Conservation (phyloP, 2,797 vertebrate genomes). For the Schizopygopsis pylzovi region DNA sequence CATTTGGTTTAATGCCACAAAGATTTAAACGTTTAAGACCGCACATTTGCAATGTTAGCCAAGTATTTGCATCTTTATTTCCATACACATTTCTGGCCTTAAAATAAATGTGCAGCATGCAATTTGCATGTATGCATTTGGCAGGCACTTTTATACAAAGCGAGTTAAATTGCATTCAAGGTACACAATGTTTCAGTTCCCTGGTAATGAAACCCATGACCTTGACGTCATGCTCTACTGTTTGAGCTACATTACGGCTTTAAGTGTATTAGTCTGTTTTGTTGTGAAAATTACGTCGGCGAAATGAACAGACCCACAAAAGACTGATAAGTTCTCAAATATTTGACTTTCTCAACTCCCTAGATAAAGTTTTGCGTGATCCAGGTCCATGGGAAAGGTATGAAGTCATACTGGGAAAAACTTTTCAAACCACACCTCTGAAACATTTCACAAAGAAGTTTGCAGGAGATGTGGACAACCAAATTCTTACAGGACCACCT, state of each 20-base stretch:
- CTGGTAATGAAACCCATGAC: slow-evolving; percentile 6
- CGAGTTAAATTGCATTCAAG: not conserved
- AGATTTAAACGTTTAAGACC: not conserved
- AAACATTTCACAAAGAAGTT: not conserved
- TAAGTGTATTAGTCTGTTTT: slow-evolving; percentile 6
- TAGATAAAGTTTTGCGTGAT: not conserved
- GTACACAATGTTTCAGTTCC: not conserved
- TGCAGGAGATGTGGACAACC: not conserved
- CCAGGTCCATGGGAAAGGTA: slow-evolving; percentile 1
- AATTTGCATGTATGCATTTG: slow-evolving; percentile 5
- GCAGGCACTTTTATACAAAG: not conserved
- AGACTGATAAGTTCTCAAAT: slow-evolving; percentile 5
- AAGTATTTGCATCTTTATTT: not conserved
- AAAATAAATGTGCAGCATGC: not conserved
- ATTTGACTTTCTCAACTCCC: slow-evolving; percentile 25
- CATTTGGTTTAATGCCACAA: not conserved
- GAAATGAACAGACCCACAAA: not conserved
- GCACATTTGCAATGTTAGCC: not conserved
- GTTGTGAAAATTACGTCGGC: not conserved
- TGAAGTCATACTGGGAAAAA: not conserved
- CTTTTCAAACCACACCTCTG: slow-evolving; percentile 1
- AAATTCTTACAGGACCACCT: not conserved
- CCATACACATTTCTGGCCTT: not conserved
- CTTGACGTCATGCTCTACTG: not conserved
- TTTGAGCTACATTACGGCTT: slow-evolving; percentile 6